Evolutionary conservation across 1,140 invertebrate species (phyloP).

Genomic region (Chironomus tepperi): DNA sequence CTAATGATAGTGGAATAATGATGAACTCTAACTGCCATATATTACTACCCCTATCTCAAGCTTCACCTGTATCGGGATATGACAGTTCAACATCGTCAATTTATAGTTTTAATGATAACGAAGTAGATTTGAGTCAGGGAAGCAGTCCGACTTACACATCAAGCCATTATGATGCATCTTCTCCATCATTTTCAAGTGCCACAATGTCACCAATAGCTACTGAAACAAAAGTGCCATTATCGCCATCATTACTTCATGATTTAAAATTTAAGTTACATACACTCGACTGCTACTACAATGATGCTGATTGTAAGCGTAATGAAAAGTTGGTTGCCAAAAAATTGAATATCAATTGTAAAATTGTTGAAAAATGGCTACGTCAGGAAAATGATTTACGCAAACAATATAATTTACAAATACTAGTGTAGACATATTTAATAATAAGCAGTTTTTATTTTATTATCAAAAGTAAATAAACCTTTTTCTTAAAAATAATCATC

Average conservation of each 20-base stretch:
- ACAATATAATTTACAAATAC: conserved; percentile 17
- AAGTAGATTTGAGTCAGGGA: conserved; percentile 3
- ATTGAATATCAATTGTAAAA: conserved; percentile 11
- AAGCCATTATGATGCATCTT: conserved; percentile 1
- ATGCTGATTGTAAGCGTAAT: conserved; percentile 16
- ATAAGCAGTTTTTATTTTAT: no score
- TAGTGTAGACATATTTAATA: not conserved
- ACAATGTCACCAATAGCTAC: not conserved
- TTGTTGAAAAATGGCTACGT: conserved; percentile 9
- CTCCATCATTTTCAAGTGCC: not conserved
- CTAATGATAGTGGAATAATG: not conserved
- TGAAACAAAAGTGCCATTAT: conserved; percentile 22
- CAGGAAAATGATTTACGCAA: conserved; percentile 6
- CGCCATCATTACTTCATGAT: conserved; percentile 16
- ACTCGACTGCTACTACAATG: conserved; percentile 6
- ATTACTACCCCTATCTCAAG: not conserved
- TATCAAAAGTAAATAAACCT: no score
- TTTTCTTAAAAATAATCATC: no score
- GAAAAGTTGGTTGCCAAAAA: conserved; percentile 11
- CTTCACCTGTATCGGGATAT: conserved; percentile 37
- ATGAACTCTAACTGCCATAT: not conserved
- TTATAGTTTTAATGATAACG: conserved; percentile 14
- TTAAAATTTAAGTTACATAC: not conserved
- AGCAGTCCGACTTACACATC: not conserved
- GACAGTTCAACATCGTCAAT: conserved; percentile 38